Evolutionary conservation across 53 echinoderm and acorn worm species (phyloP).

Genomic region (Antedon mediterranea): DNA sequence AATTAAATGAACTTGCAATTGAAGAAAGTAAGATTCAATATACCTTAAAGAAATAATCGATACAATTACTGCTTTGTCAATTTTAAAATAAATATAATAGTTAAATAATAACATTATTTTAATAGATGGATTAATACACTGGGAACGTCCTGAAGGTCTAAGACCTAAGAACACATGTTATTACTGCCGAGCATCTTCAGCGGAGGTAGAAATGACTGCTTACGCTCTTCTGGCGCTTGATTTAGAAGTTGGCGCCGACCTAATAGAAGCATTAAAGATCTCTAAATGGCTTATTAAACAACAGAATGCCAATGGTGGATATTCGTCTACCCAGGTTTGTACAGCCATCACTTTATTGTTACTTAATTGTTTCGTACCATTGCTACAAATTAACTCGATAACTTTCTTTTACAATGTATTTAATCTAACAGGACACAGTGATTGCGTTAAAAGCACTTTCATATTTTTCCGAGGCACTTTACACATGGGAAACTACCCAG

Average conservation of each 20-base stretch:
- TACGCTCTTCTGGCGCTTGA: conserved; percentile 39
- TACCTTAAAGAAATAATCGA: too few relatives aligned
- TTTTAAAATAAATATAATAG: too few relatives aligned
- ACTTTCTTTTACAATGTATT: not conserved
- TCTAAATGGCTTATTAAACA: conserved; percentile 45
- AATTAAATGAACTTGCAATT: not conserved
- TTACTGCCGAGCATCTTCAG: conserved; percentile 27
- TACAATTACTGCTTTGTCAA: too few relatives aligned
- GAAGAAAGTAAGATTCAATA: not conserved
- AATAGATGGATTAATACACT: conserved; percentile 40
- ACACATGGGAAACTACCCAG: conserved; percentile 11
- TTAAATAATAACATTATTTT: not conserved
- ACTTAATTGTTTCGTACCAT: too few relatives aligned
- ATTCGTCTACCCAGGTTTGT: conserved; percentile 56
- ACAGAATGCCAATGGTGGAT: conserved; percentile 44
- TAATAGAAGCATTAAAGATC: conserved; percentile 22
- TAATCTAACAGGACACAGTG: conserved; percentile 76
- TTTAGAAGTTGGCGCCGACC: not conserved
- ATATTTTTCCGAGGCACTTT: conserved; percentile 38
- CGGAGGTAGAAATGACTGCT: conserved; percentile 67
- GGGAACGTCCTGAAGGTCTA: conserved; percentile 35
- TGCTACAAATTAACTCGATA: too few relatives aligned
- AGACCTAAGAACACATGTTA: not conserved
- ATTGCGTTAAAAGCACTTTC: conserved; percentile 71
- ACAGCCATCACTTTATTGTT: too few relatives aligned